Percentiles rank a stretch among this genome's conserved stretches.
These are phyloP conservation scores for Xylocampa areola DNA, from an alignment of 2,888 invertebrate genomes.

Conservation along the genomic window DNA sequence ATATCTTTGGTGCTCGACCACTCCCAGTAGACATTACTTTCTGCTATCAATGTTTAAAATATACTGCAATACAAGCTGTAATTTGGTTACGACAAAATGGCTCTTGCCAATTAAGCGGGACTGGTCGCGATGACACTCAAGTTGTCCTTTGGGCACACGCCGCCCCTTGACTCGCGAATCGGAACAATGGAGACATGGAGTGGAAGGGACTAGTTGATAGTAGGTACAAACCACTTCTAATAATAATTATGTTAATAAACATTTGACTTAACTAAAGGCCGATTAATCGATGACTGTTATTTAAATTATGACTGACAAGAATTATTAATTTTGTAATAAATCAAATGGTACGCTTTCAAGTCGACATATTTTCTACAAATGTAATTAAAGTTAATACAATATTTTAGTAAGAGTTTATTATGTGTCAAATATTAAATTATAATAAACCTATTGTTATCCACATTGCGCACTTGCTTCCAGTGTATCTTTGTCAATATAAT, in stretches of 20 bases:
- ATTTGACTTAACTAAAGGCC: too few species aligned
- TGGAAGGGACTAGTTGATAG: slow-evolving; percentile 7
- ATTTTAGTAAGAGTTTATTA: slow-evolving; percentile 38
- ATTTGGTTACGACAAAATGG: slow-evolving; percentile 63
- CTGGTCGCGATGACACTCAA: slow-evolving; percentile 70
- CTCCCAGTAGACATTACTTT: too few species aligned
- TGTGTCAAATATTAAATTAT: slow-evolving; percentile 48
- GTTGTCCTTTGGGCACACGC: slow-evolving; percentile 75
- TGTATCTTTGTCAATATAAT: slow-evolving; percentile 28
- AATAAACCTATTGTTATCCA: slow-evolving; percentile 27
- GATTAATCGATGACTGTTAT: too few species aligned
- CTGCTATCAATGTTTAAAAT: too few species aligned
- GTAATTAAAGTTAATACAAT: slow-evolving; percentile 42
- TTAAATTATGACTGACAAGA: too few species aligned
- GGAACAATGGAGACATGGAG: slow-evolving; percentile 61
- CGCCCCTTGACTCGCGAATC: slow-evolving; percentile 63
- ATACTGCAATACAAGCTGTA: slow-evolving; percentile 70
- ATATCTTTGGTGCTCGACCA: slow-evolving; percentile 56
- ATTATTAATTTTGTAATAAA: too few species aligned
- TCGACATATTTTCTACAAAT: slow-evolving; percentile 4
- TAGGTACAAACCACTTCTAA: too few species aligned
- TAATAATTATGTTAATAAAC: too few species aligned
- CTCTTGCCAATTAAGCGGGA: slow-evolving; percentile 74
- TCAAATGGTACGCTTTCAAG: not conserved
- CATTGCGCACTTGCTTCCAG: slow-evolving; percentile 24